These are phyloP conservation scores for Bombus polaris DNA, from an alignment of 1,140 invertebrate genomes.

Conservation along the genomic window DNA sequence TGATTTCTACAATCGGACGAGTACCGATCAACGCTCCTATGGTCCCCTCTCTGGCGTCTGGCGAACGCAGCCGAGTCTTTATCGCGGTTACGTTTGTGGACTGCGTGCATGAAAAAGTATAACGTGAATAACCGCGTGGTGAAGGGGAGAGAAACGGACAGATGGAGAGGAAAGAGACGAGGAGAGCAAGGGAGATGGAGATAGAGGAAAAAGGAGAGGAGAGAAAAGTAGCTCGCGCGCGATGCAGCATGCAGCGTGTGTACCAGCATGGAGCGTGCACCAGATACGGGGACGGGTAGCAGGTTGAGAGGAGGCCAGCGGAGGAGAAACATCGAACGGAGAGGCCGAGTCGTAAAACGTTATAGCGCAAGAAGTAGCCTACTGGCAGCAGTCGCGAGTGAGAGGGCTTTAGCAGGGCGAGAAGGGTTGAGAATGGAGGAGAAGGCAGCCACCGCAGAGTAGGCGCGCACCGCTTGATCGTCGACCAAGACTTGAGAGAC, in stretches of 20 bases:
- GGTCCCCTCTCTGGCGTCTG: too few species aligned
- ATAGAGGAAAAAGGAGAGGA: neutral
- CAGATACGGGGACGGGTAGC: constrained; percentile 24
- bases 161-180: neutral
- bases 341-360: constrained; percentile 22
- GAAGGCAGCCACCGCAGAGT: constrained; percentile 48
- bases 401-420: neutral
- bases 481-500: constrained; percentile 53
- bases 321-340: neutral
- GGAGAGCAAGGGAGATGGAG: neutral
- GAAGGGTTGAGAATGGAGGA: constrained; percentile 17
- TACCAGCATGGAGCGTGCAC: neutral
- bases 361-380: constrained; percentile 15
- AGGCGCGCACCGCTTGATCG: constrained; percentile 64
- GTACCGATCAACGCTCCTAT: constrained; percentile 25
- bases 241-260: constrained; percentile 16
- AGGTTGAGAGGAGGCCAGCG: neutral
- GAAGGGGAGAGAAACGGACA: neutral
- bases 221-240: constrained; percentile 8
- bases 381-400: neutral
- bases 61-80: neutral
- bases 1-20: constrained; percentile 20
- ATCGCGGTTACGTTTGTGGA: constrained; percentile 30
- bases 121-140: constrained; percentile 33
- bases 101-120: constrained; percentile 40